A percentile compares a stretch with the other conserved stretches of the same genome.
Conservation (phyloP, 2,113 vertebrate genomes). For the Cinclus cinclus region DNA sequence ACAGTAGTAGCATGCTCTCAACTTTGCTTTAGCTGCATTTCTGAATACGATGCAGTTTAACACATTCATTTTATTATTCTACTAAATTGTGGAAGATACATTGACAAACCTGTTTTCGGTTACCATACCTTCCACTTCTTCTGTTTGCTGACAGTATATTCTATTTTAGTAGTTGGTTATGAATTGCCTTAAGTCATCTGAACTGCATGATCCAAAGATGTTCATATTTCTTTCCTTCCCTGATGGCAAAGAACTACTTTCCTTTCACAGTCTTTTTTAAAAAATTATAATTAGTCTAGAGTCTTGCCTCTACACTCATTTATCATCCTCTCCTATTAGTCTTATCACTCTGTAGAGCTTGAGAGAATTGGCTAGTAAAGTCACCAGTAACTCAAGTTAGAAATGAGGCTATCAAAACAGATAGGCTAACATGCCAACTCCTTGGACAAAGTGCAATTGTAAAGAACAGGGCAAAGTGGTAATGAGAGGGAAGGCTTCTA, state of each 20-base stretch:
- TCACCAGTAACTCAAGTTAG: slow-evolving; percentile 28
- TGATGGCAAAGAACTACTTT: slow-evolving; percentile 38
- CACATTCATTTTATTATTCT: slow-evolving; percentile 43
- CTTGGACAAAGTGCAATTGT: slow-evolving; percentile 30
- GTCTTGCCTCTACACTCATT: slow-evolving; percentile 20
- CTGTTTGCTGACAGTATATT: slow-evolving; percentile 57
- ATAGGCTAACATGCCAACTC: neutral
- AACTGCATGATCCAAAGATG: slow-evolving; percentile 39
- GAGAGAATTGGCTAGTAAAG: slow-evolving; percentile 35
- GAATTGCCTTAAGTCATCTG: slow-evolving; percentile 62
- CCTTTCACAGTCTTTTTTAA: neutral
- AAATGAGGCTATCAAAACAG: slow-evolving; percentile 63
- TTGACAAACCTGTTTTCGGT: slow-evolving; percentile 23
- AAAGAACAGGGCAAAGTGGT: neutral
- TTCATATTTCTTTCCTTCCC: slow-evolving; percentile 48
- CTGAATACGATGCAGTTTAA: slow-evolving; percentile 55
- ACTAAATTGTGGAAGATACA: slow-evolving; percentile 56
- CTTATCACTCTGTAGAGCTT: neutral
- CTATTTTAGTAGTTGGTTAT: slow-evolving; percentile 59
- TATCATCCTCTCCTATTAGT: slow-evolving; percentile 48
- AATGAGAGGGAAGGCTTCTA: neutral
- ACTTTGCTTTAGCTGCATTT: slow-evolving; percentile 36
- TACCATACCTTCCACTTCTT: slow-evolving; percentile 18
- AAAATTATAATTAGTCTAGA: slow-evolving; percentile 57
- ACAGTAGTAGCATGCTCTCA: neutral